Evolutionary conservation across 2,797 vertebrate species (phyloP), one percentile per base, ranked within the genome.

Genomic region (Melanotaenia maccullochi): DNA sequence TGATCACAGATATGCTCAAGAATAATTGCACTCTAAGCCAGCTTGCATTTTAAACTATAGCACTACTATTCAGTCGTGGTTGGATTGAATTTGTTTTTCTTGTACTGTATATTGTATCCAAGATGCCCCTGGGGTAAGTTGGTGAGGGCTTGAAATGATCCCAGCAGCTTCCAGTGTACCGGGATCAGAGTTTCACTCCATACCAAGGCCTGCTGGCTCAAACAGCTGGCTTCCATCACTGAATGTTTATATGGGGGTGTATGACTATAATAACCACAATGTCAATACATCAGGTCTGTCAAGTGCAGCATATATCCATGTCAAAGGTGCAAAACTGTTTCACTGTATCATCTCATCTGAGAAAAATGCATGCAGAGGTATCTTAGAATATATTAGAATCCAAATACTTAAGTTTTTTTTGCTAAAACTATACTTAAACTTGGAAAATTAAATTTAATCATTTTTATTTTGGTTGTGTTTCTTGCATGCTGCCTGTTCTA

Each of bases 201-300:
- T 60, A 71, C 67, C n/a, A 52, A 66, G 49, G 35, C 70, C 54
- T 78, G 55, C 59, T 0, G 33, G 56, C 67, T 79, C 68, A 81
- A 73, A 84, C 84, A 88, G 86, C 85, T 90, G 90, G 64, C 67
- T 89, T 83, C 70, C 74, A 86, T 90, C 81, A 78, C 25, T 52
- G 56, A 9, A 24, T 70, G 68, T 76, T 35, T 78, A 42, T 65
- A 58, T 71, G 52, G 22, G 47, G 73, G 65, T 68, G 54, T 75
- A 66, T 68, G 40, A 61, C 71, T 38, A 65, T 71, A 79, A 63
- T 79, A 82, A 80, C 73, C 51, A 51, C 58, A 68, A 72, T 75
- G 44, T 68, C 56, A 78, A 78, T 78, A 59, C 67, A 80, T 82
- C 74, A 79, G 33, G 49, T 56, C 62, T 82, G 78, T 86, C 76